Evolutionary conservation across 2,888 invertebrate genomes (phyloP), one percentile per base, ranked within the genome.

Genomic region (Nebria salina): DNA sequence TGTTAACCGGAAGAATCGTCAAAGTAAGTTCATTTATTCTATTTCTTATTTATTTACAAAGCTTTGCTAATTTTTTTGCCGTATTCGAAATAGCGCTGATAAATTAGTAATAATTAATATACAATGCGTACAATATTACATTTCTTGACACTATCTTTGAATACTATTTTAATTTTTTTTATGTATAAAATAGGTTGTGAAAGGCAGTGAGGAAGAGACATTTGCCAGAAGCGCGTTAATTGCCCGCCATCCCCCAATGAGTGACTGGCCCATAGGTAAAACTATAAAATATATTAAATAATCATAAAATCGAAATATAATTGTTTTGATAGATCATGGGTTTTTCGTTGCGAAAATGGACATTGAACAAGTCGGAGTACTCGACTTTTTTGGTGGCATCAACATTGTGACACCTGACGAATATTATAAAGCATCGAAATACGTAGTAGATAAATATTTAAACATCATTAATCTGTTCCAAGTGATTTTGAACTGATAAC

Each of bases 341-440:
- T 97, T 95, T 90, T 95, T 93, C 86, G 92, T 96, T 65, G 95
- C 94, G 0, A 95, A 95, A 89, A 84, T 97, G 86, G 91, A 94
- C 83, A 94, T 96, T 74, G 89, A 90, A 54, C 92, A 94, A 84
- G 94, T 97, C 79, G 93, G 92, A 11, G 93, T 96, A 84, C 89
- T 96, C 84, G 96, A 96, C 86, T 94, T 92, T 88, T 96, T 95
- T 87, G 96, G 97, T 2, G 95, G 97, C 1, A 94, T 95, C 15
- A 92, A 93, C 84, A 91, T 91, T 86, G 92, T 95, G 20, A 87
- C 90, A 0, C 89, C 92, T 0, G 88, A 90, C 20, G 94, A 95
- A 83, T 95, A 95, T 85, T 90, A 93, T 82, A 89, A 90, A 0
- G 91, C 91, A 85, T 90, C 90, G 85, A 65, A 54, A 54, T 25